These are phyloP conservation scores for Netelia virgata DNA, from an alignment of 2,888 invertebrate species.

Conservation along the genomic window DNA sequence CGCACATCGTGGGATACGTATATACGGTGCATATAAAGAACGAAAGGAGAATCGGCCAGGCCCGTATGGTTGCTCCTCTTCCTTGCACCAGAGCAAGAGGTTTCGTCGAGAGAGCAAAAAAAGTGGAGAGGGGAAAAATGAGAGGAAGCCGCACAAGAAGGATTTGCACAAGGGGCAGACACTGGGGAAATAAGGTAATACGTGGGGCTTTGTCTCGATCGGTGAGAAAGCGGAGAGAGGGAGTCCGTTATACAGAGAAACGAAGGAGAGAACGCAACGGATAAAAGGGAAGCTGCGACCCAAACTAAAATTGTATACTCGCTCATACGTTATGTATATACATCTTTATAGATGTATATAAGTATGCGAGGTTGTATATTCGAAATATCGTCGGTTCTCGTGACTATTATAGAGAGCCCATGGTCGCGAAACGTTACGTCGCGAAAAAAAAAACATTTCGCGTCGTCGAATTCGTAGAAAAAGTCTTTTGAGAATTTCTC, in stretches of 20 bases:
- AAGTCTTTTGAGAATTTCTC: conserved; percentile 42
- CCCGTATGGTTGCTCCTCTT: conserved; percentile 26
- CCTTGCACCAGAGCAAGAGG: conserved; percentile 17
- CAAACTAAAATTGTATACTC: conserved; percentile 59
- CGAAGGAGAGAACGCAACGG: conserved; percentile 68
- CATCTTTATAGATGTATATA: not conserved
- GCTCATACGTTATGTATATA: conserved; percentile 18
- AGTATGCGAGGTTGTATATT: not conserved
- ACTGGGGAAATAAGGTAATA: conserved; percentile 82
- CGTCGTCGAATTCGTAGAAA: conserved; percentile 74
- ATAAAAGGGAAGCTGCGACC: conserved; percentile 57
- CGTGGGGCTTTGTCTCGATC: conserved; percentile 81
- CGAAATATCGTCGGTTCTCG: conserved; percentile 16
- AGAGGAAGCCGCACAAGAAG: conserved; percentile 74
- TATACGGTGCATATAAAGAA: conserved; percentile 40
- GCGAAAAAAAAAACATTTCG: conserved; percentile 71
- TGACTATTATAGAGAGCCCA: conserved; percentile 40
- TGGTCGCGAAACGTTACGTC: conserved; percentile 56
- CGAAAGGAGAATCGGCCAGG: conserved; percentile 40
- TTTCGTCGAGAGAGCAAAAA: conserved; percentile 44
- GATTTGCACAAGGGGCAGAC: conserved; percentile 78
- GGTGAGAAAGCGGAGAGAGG: conserved; percentile 61
- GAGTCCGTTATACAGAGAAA: conserved; percentile 55
- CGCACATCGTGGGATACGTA: conserved; percentile 25
- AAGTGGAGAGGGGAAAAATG: conserved; percentile 58